phyloP scores from a whole-genome alignment of 2,113 vertebrate genomes.

The Sus scrofa region DNA sequence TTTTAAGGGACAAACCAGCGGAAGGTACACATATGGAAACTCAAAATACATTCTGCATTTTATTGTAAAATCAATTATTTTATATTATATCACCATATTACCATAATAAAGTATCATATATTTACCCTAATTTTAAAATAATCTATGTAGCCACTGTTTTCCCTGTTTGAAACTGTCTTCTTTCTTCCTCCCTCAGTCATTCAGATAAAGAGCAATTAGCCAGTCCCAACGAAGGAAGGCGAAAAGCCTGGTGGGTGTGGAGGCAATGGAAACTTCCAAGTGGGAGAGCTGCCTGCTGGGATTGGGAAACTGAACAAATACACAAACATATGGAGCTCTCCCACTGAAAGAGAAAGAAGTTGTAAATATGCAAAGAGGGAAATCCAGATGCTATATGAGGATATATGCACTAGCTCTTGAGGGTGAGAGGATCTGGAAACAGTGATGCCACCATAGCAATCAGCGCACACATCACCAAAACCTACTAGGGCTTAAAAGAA shows the following conservation, averaged over 20 bases:
- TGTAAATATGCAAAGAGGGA: background rate
- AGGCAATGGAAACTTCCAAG: background rate
- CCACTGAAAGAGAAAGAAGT: background rate
- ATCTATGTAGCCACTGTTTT: background rate
- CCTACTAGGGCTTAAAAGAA: background rate
- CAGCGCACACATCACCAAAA: background rate
- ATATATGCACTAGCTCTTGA: background rate
- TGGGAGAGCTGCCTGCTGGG: background rate
- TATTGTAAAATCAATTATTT: background rate
- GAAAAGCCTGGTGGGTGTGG: background rate
- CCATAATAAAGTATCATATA: background rate
- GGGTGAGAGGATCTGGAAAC: background rate
- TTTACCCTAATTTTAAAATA: background rate
- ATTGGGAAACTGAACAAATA: background rate
- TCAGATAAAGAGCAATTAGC: background rate
- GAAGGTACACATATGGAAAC: background rate
- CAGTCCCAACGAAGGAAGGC: background rate
- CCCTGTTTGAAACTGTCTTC: background rate
- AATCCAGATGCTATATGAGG: background rate
- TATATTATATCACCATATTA: background rate
- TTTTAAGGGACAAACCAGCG: background rate
- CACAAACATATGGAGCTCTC: background rate
- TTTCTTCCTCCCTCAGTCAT: background rate
- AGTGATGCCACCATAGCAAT: background rate
- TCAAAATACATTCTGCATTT: constrained; percentile 5